Evolutionary conservation across 2,113 vertebrate genomes (phyloP).

Genomic region (Sterna hirundo): DNA sequence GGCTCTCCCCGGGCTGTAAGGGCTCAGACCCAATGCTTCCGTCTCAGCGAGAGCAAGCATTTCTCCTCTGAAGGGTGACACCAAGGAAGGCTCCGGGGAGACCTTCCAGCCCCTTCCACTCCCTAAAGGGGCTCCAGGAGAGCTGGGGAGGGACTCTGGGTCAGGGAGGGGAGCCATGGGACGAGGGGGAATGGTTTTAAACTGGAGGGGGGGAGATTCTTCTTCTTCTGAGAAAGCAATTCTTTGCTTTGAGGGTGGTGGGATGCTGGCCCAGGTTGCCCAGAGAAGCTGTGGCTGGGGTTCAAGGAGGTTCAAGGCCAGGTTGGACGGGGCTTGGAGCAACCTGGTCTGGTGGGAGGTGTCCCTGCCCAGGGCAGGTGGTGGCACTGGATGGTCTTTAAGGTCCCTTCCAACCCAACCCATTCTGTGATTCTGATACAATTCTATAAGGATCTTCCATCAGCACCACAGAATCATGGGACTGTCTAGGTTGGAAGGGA

Average conservation of each 20-base stretch:
- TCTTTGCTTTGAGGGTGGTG: neutral
- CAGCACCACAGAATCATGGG: neutral
- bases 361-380: neutral
- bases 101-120: neutral
- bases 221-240: neutral
- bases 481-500: neutral
- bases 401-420: neutral
- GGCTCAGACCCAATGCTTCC: fast-evolving
- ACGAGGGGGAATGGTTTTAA: neutral
- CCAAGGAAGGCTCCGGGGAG: neutral
- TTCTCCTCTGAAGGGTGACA: neutral
- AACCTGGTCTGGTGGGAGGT: neutral
- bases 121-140: neutral
- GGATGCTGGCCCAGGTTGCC: neutral
- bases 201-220: neutral
- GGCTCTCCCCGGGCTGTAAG: neutral
- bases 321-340: neutral
- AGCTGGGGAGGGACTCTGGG: neutral
- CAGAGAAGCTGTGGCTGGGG: neutral
- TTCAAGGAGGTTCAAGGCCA: no score
- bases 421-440: neutral
- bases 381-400: neutral
- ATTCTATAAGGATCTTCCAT: neutral
- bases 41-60: fast-evolving
- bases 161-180: neutral